These are phyloP conservation scores for Oryzias melastigma DNA, from an alignment of 2,113 vertebrate genomes.

Conservation along the genomic window DNA sequence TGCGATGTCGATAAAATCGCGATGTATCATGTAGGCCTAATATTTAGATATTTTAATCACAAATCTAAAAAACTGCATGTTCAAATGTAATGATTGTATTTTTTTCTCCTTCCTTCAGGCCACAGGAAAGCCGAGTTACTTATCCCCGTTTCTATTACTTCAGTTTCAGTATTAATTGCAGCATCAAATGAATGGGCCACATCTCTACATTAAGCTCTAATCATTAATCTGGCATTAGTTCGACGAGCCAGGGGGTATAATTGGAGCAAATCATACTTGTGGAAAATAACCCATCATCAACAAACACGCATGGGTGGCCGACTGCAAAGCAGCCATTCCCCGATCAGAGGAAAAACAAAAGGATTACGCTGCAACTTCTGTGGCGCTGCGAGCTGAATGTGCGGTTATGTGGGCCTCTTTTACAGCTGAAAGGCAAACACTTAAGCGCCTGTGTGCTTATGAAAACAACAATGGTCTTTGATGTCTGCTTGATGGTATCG, in stretches of 20 bases:
- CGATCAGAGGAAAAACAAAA: constrained; percentile 29
- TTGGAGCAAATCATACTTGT: constrained; percentile 42
- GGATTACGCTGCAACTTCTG: constrained; percentile 32
- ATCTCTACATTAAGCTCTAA: constrained; percentile 62
- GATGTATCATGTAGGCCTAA: no score
- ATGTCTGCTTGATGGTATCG: constrained; percentile 11
- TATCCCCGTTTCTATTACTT: constrained; percentile 50
- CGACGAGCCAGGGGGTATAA: constrained; percentile 61
- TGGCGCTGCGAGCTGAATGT: constrained; percentile 1
- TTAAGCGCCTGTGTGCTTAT: background rate
- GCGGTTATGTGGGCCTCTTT: constrained; percentile 1
- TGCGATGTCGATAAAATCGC: no score
- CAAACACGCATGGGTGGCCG: constrained; percentile 56
- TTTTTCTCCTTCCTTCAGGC: constrained; percentile 24
- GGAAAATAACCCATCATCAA: constrained; percentile 61
- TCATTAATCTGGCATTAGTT: constrained; percentile 66
- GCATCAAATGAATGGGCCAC: constrained; percentile 64
- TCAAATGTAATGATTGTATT: background rate
- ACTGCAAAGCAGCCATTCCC: constrained; percentile 29
- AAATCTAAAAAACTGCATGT: background rate
- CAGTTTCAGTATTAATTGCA: constrained; percentile 50
- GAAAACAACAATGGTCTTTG: constrained; percentile 4
- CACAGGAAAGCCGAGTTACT: constrained; percentile 33
- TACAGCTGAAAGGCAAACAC: background rate
- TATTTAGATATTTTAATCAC: no score